Conservation (phyloP, 2,113 vertebrate species). For the Siphamia tubifer region DNA sequence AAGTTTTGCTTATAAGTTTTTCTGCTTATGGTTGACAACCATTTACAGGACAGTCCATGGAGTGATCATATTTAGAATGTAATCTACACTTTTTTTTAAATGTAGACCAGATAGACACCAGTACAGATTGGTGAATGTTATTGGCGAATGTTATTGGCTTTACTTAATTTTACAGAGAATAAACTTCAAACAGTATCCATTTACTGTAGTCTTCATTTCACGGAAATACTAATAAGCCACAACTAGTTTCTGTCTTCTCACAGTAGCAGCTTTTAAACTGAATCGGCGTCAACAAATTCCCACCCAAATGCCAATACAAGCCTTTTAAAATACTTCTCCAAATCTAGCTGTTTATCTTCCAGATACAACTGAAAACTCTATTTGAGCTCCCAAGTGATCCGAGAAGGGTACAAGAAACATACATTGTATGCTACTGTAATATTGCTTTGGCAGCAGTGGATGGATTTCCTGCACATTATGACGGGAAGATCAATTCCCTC, state of each 20-base stretch:
- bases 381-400: constrained; percentile 31
- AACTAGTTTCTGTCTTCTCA: constrained; percentile 25
- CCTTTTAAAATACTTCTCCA: constrained; percentile 46
- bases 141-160: neutral
- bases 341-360: constrained; percentile 21
- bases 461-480: constrained; percentile 62
- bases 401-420: constrained; percentile 54
- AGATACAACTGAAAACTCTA: constrained; percentile 33
- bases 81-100: neutral
- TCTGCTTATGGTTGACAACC: neutral
- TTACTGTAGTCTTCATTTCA: neutral
- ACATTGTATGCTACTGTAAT: constrained; percentile 32
- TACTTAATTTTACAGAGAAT: neutral
- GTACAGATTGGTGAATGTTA: neutral
- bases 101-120: neutral
- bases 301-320: constrained; percentile 16
- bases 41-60: neutral
- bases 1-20: neutral
- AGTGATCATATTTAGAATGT: neutral
- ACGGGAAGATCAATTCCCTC: constrained; percentile 61
- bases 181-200: constrained; percentile 6
- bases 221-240: constrained; percentile 26
- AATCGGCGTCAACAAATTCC: constrained; percentile 4
- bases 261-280: constrained; percentile 15
- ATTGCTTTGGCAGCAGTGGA: constrained; percentile 59